These are phyloP conservation scores for Myotis davidii DNA, from an alignment of 2,113 vertebrate genomes.

Conservation along the genomic window DNA sequence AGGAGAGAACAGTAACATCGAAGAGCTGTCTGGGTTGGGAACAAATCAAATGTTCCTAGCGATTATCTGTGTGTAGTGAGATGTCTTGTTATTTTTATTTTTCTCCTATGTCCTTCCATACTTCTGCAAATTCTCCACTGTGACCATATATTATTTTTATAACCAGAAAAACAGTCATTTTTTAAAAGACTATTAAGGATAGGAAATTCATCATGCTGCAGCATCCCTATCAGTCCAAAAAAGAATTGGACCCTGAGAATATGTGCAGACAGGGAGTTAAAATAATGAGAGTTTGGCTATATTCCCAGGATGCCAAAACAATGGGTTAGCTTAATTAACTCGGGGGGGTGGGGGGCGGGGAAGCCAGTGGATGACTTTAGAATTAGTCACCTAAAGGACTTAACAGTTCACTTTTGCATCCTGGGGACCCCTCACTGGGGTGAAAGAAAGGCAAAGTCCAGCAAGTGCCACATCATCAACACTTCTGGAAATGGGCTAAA, in stretches of 20 bases:
- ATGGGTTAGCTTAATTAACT: slow-evolving; percentile 58
- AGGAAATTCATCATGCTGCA: slow-evolving; percentile 33
- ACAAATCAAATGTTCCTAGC: not conserved
- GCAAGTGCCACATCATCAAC: not conserved
- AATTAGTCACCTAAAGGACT: not conserved
- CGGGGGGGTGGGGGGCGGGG: no score
- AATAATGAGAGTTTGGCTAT: slow-evolving; percentile 46
- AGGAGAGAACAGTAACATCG: not conserved
- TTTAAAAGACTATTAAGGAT: not conserved
- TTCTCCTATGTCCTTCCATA: not conserved
- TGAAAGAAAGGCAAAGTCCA: not conserved
- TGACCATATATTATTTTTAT: slow-evolving; percentile 49
- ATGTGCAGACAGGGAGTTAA: slow-evolving; percentile 40
- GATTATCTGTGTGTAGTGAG: not conserved
- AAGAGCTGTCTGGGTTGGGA: not conserved
- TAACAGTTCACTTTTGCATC: not conserved
- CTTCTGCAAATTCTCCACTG: slow-evolving; percentile 19
- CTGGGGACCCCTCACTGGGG: not conserved
- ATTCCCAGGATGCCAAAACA: slow-evolving; percentile 48
- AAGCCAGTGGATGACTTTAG: not conserved
- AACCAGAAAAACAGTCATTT: slow-evolving; percentile 47
- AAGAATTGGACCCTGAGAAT: not conserved
- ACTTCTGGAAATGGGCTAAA: slow-evolving; percentile 6
- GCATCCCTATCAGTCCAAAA: not conserved
- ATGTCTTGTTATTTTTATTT: not conserved